These are phyloP conservation scores for Hipparchia semele DNA, from an alignment of 2,888 invertebrate genomes.

Conservation along the genomic window DNA sequence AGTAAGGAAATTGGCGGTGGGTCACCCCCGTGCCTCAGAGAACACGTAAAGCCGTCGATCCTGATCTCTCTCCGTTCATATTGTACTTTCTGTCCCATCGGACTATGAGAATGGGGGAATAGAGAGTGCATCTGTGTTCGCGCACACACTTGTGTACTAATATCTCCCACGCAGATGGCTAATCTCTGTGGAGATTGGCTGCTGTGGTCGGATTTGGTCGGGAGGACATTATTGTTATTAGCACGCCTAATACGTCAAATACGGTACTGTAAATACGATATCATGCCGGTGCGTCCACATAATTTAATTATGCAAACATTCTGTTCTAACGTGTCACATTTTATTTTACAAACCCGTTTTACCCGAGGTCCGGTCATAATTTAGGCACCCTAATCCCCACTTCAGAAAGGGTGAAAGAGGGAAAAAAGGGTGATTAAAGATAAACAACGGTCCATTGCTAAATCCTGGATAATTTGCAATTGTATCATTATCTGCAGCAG, in stretches of 20 bases:
- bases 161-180: too few relatives aligned
- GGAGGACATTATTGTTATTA: too few relatives aligned
- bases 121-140: too few relatives aligned
- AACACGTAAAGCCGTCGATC: too few relatives aligned
- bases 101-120: too few relatives aligned
- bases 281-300: conserved; percentile 3
- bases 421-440: conserved; percentile 79
- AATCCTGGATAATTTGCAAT: conserved; percentile 72
- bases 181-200: too few relatives aligned
- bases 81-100: too few relatives aligned
- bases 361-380: conserved; percentile 58
- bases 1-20: too few relatives aligned
- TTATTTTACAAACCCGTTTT: conserved; percentile 47
- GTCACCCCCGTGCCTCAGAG: too few relatives aligned
- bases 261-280: background rate
- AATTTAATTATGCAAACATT: conserved; percentile 44
- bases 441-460: conserved; percentile 73
- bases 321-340: conserved; percentile 42
- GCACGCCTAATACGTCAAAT: background rate
- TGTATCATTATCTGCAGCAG: conserved; percentile 68
- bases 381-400: conserved; percentile 71
- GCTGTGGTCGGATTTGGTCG: too few relatives aligned
- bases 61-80: too few relatives aligned
- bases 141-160: too few relatives aligned
- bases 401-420: conserved; percentile 64